Base-by-base conservation (phyloP, 2,888 invertebrate genomes). In the Melipona beecheii region DNA sequence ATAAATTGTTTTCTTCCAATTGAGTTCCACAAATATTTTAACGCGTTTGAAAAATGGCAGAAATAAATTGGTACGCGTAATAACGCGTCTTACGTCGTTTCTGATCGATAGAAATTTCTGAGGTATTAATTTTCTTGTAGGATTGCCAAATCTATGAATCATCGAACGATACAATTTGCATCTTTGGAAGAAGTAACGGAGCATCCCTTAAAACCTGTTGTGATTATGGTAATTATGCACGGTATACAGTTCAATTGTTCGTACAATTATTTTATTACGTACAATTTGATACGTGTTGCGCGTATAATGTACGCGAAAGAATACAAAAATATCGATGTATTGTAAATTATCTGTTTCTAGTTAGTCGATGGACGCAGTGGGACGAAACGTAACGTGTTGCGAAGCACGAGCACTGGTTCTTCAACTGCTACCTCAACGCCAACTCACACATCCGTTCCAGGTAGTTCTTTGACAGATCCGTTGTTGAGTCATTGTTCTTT, bases 131-230 rank as follows among this genome's bases (percentile, higher is more conserved):
- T n/a, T 68, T 68, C 49, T 87, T 89, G 6, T 73, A 94, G 94
- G 94, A 84, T 92, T 81, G 89, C 93, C 54, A 90, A 90, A 83
- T 86, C 92, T n/a, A 54, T 90, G 65, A 90, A 93, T 73, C 90
- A 90, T 87, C 88, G 86, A 84, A 76, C 78, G 11, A 78, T 89
- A 60, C 88, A 87, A 69, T 64, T 72, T 75, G 81, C 90, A n/a
- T 76, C 78, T 49, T 72, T 91, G 52, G 94, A 95, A 78, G 95
- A 95, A 86, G 95, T 95, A 2, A 90, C 90, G 75, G 96, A 96
- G 60, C 96, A 96, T 94, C 96, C 96, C 19, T 92, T 96, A 15
- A 96, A 96, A 91, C 95, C 95, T 83, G 92, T 95, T 52, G 94
- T 95, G 56, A 94, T 95, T 78, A 95, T 95, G 62, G 95, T 95